These are phyloP conservation scores for Anolis sagrei DNA, from an alignment of 2,113 vertebrate genomes.

Conservation along the genomic window DNA sequence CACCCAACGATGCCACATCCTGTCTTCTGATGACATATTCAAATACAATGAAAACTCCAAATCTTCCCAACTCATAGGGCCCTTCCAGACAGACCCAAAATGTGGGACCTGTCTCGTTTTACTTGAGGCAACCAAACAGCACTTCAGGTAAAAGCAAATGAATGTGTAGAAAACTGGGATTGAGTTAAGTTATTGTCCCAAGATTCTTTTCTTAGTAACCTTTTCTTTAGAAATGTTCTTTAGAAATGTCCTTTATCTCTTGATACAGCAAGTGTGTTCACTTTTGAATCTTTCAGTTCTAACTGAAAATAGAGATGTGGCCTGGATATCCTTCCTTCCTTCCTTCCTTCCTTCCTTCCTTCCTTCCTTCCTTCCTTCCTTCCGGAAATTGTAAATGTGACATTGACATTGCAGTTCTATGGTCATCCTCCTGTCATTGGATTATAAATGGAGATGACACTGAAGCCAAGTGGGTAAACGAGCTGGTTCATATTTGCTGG, in stretches of 20 bases:
- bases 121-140: too few species aligned
- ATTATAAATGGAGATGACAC: constrained; percentile 1
- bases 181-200: too few species aligned
- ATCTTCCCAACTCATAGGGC: too few species aligned
- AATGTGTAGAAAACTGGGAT: too few species aligned
- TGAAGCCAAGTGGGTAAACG: neutral
- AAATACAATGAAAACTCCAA: too few species aligned
- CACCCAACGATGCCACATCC: too few species aligned
- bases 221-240: neutral
- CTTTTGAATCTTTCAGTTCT: neutral
- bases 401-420: neutral
- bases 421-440: neutral
- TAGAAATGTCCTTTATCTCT: neutral
- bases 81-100: too few species aligned
- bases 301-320: constrained; percentile 10
- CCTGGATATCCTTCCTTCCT: neutral
- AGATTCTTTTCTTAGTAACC: neutral
- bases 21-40: too few species aligned
- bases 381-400: neutral
- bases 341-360: neutral
- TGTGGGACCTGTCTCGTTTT: too few species aligned
- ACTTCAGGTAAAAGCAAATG: too few species aligned
- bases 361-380: too few species aligned
- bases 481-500: neutral
- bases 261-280: neutral